Percentiles rank a stretch among this genome's conserved stretches.
phyloP scores from a whole-genome alignment of 2,888 invertebrate genomes.

The Pogonocherus hispidulus region DNA sequence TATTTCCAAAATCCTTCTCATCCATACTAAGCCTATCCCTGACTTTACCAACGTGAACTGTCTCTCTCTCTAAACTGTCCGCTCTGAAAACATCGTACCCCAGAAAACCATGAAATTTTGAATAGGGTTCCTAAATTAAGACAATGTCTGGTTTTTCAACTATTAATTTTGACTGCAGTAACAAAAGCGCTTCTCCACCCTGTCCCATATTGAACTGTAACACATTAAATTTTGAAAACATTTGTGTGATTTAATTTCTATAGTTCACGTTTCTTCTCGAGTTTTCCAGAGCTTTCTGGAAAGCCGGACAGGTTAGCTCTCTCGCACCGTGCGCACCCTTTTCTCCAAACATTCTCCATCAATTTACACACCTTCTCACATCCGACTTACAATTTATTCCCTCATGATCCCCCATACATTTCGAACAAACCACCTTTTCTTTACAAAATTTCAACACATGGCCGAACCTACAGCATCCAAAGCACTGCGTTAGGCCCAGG shows the following conservation, averaged over 20 bases:
- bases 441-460: constrained; percentile 3
- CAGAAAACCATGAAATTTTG: background rate
- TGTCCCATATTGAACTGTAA: background rate
- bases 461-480: constrained; percentile 8
- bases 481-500: background rate
- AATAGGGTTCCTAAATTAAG: background rate
- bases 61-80: background rate
- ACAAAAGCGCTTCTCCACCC: background rate
- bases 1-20: background rate
- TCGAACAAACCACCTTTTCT: background rate
- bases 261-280: background rate
- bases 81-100: background rate
- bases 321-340: background rate
- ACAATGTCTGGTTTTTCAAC: constrained; percentile 24
- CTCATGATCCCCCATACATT: background rate
- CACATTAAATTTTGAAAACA: too few species aligned
- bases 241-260: background rate
- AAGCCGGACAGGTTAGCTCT: constrained; percentile 8
- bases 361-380: background rate
- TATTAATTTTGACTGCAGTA: constrained; percentile 26
- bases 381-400: background rate
- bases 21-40: background rate
- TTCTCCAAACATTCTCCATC: background rate
- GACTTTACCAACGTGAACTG: background rate
- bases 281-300: background rate